Evolutionary conservation across 2,888 invertebrate genomes (phyloP), one percentile per base, ranked within the genome.

Genomic region (Sussaba pulchella): DNA sequence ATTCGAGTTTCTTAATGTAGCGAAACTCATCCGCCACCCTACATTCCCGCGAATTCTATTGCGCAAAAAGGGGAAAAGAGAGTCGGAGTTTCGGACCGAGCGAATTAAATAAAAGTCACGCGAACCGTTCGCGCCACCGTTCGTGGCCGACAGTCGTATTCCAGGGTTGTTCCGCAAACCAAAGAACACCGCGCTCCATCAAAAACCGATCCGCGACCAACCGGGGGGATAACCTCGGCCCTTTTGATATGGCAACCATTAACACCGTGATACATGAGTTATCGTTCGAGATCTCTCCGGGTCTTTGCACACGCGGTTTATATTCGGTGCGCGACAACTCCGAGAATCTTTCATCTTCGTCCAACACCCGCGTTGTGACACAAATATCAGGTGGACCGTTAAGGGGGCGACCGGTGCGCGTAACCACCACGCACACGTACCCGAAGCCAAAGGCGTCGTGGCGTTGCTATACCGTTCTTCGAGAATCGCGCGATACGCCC

Each of bases 231-330:
- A 69, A 57, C 45, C 67, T 74, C 80, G 80, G 80, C 70, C 73
- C 73, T 81, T 81, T 81, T 81, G 73, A 81, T 81, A 81, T 70
- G 43, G 72, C 39, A 9, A 64, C 73, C 69, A 81, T 81, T 81
- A 81, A 81, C 81, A 81, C 81, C 81, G 81, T 77, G 81, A 81
- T 81, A 81, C 81, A 81, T 70, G 73, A 81, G 64, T 73, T 81
- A 81, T 81, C 47, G 80, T 39, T 64, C 10, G n/a, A 31, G 19
- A 72, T 76, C 72, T 69, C 39, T 47, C 10, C 17, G 39, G 41
- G 47, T 52, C 57, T 39, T 43, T 39, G 50, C 9, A 31, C 45
- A 24, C 57, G 17, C 6, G 2, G 14, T 50, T 57, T 45, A 9
- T 61, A 71, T 79, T 70, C 45, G 69, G 52, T 19, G 52, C 64